Evolutionary conservation across 2,888 invertebrate genomes (phyloP).

Genomic region (Plebejus melissa): DNA sequence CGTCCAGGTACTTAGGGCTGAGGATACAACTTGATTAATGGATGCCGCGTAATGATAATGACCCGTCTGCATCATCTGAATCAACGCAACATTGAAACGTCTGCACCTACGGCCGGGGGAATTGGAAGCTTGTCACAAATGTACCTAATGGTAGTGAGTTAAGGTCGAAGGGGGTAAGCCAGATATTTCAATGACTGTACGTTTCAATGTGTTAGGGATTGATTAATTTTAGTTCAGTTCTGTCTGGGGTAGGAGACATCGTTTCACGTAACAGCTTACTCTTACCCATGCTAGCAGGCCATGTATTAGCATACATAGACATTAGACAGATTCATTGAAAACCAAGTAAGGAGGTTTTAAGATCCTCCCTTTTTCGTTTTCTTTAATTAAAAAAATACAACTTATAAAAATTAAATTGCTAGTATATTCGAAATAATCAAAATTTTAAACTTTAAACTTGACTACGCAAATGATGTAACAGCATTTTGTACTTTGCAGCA

Average conservation of each 20-base stretch:
- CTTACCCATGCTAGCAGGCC: background rate
- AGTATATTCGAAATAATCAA: too few relatives aligned
- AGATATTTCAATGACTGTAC: background rate
- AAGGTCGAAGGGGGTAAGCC: background rate
- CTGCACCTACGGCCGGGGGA: background rate
- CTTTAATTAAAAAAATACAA: too few relatives aligned
- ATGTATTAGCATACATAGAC: background rate
- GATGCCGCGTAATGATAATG: constrained; percentile 75
- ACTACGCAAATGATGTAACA: too few relatives aligned
- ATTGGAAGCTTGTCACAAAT: background rate
- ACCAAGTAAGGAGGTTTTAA: background rate
- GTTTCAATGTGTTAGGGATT: constrained; percentile 13
- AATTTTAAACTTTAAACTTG: too few relatives aligned
- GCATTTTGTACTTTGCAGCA: too few relatives aligned
- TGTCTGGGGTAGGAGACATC: background rate
- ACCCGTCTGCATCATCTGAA: constrained; percentile 69
- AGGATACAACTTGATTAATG: constrained; percentile 76
- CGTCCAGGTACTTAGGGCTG: constrained; percentile 69
- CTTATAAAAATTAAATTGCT: too few relatives aligned
- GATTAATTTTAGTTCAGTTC: constrained; percentile 5
- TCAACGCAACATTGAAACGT: constrained; percentile 48
- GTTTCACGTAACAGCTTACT: background rate
- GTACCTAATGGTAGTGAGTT: background rate
- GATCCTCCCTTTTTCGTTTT: too few relatives aligned
- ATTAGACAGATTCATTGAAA: background rate